These are phyloP conservation scores for Dermochelys coriacea DNA, from an alignment of 2,797 vertebrate genomes.

Conservation along the genomic window DNA sequence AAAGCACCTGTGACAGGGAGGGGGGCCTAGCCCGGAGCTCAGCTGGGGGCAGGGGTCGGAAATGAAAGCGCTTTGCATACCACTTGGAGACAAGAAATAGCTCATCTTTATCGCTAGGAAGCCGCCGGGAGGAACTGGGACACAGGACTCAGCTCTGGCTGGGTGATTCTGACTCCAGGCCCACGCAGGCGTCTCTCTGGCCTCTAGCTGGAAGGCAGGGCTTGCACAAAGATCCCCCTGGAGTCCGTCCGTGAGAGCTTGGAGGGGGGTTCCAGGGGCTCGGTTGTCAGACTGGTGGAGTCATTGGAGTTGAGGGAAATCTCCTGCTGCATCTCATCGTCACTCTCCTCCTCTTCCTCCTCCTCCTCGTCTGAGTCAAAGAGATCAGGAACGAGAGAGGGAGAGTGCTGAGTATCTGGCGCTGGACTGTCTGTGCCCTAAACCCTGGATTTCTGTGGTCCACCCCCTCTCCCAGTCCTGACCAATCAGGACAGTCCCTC, in stretches of 20 bases:
- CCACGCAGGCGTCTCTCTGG: background rate
- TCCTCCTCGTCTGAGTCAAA: conserved; percentile 88
- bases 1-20: background rate
- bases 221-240: conserved; percentile 85
- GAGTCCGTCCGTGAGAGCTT: conserved; percentile 88
- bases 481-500: background rate
- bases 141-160: background rate
- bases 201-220: conserved; percentile 78
- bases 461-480: background rate
- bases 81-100: conserved; percentile 46
- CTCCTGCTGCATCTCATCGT: conserved; percentile 88
- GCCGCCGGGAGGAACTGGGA: background rate
- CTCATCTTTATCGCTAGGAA: conserved; percentile 42
- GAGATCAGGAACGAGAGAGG: background rate
- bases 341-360: conserved; percentile 93
- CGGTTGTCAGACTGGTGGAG: conserved; percentile 80
- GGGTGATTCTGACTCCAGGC: background rate
- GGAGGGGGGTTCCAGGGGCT: conserved; percentile 86
- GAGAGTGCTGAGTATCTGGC: fast-evolving
- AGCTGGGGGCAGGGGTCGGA: background rate
- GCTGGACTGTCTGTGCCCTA: background rate
- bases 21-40: background rate
- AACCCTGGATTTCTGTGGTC: background rate
- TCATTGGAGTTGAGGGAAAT: conserved; percentile 83
- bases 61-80: conserved; percentile 34